Evolutionary conservation across 2,797 vertebrate species (phyloP).

Genomic region (Neoniphon sammara): DNA sequence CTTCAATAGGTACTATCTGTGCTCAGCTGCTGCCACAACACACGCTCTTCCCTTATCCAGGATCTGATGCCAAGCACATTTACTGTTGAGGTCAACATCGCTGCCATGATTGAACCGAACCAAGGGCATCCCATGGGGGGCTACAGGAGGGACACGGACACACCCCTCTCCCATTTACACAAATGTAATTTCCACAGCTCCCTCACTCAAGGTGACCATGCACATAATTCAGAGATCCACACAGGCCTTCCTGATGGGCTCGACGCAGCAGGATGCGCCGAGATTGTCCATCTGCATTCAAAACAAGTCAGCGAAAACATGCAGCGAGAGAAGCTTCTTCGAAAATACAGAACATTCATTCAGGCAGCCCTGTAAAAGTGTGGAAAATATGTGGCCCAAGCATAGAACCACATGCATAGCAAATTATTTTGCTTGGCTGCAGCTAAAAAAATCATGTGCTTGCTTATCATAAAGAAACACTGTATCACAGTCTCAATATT

Average conservation of each 20-base stretch:
- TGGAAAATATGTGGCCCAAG: conserved; percentile 20
- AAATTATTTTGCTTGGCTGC: conserved; percentile 55
- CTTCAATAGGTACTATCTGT: conserved; percentile 71
- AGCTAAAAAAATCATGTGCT: conserved; percentile 43
- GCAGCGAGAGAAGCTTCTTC: conserved; percentile 3
- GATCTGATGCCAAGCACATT: conserved; percentile 73
- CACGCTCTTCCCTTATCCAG: conserved; percentile 58
- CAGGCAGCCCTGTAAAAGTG: conserved; percentile 3
- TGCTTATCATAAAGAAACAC: conserved; percentile 61
- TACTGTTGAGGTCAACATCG: conserved; percentile 76
- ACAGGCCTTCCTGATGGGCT: conserved; percentile 53
- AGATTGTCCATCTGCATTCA: conserved; percentile 21
- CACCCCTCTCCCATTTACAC: conserved; percentile 73
- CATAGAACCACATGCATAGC: conserved; percentile 34
- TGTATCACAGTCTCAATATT: conserved; percentile 70
- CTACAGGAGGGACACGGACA: conserved; percentile 60
- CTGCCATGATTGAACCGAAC: conserved; percentile 74
- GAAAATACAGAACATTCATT: conserved; percentile 43
- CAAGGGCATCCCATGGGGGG: conserved; percentile 75
- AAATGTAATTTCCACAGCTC: conserved; percentile 76
- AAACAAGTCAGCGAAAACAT: conserved; percentile 12
- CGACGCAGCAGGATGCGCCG: conserved; percentile 22
- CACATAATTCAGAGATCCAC: conserved; percentile 72
- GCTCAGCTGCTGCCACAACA: conserved; percentile 47
- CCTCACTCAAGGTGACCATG: conserved; percentile 80